Conservation (phyloP, 2,888 invertebrate genomes). For the Cheilosia pagana region DNA sequence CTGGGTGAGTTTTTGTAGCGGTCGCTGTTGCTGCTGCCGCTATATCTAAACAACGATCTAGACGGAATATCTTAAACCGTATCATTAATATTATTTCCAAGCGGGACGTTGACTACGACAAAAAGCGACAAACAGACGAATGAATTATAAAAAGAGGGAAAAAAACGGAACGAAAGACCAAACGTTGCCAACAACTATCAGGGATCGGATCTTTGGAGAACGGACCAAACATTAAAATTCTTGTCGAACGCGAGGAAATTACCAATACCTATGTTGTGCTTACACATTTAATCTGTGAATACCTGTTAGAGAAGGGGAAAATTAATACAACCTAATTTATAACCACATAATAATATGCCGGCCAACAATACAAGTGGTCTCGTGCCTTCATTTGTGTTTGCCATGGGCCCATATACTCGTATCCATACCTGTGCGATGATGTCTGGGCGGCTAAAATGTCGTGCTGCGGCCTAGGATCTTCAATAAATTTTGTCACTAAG, state of each 20-base stretch:
- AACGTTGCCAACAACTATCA: conserved; percentile 53
- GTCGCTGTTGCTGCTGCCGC: conserved; percentile 46
- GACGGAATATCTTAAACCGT: conserved; percentile 64
- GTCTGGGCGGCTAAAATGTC: conserved; percentile 57
- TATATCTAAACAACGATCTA: conserved; percentile 63
- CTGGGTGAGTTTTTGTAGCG: conserved; percentile 58
- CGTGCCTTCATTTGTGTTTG: conserved; percentile 63
- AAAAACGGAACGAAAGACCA: conserved; percentile 3
- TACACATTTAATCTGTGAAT: conserved; percentile 66
- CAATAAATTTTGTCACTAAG: conserved; percentile 68
- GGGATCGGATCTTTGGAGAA: conserved; percentile 52
- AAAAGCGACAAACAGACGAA: conserved; percentile 68
- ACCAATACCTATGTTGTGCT: conserved; percentile 66
- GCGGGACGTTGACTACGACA: conserved; percentile 66
- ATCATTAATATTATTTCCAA: conserved; percentile 64
- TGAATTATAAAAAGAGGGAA: conserved; percentile 57
- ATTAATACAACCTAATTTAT: conserved; percentile 68
- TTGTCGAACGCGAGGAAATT: conserved; percentile 66
- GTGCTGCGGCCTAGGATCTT: conserved; percentile 61
- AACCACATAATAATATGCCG: conserved; percentile 67
- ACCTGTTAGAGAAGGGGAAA: conserved; percentile 57
- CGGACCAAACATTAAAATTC: conserved; percentile 66
- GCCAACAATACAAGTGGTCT: conserved; percentile 66
- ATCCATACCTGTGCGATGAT: conserved; percentile 63
- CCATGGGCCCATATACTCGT: conserved; percentile 38